These are phyloP conservation scores for Urechis unicinctus DNA, from an alignment of 2,888 invertebrate species.

Conservation along the genomic window DNA sequence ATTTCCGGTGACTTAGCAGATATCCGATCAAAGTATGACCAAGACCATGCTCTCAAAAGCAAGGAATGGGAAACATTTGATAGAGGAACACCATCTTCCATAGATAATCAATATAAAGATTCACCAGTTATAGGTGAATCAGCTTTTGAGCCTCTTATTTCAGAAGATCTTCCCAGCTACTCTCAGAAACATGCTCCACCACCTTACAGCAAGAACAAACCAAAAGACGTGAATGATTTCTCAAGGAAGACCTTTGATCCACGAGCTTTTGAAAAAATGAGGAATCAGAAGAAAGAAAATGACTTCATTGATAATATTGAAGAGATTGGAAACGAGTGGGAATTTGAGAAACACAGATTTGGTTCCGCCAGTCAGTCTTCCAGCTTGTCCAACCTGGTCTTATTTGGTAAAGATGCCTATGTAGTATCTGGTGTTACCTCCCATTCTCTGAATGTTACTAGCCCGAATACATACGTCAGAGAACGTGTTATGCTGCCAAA, in stretches of 20 bases:
- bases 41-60: too few relatives aligned
- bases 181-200: not conserved
- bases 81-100: too few relatives aligned
- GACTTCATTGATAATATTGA: not conserved
- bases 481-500: not conserved
- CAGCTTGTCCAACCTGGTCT: not conserved
- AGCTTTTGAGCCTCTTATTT: too few relatives aligned
- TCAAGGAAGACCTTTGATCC: not conserved
- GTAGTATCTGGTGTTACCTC: not conserved
- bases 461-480: not conserved
- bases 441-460: not conserved
- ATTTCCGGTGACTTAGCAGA: too few relatives aligned
- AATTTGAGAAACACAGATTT: not conserved
- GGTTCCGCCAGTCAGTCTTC: not conserved
- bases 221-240: too few relatives aligned
- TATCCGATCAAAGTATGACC: too few relatives aligned
- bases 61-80: too few relatives aligned
- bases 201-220: not conserved
- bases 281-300: not conserved
- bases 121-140: too few relatives aligned
- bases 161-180: not conserved
- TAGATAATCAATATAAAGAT: too few relatives aligned
- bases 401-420: too few relatives aligned
- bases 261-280: not conserved
- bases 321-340: not conserved